Percentiles rank a stretch among this genome's conserved stretches.
Evolutionary conservation across 1,140 invertebrate genomes (phyloP).

Genomic region (Rhyacophila brunnea): DNA sequence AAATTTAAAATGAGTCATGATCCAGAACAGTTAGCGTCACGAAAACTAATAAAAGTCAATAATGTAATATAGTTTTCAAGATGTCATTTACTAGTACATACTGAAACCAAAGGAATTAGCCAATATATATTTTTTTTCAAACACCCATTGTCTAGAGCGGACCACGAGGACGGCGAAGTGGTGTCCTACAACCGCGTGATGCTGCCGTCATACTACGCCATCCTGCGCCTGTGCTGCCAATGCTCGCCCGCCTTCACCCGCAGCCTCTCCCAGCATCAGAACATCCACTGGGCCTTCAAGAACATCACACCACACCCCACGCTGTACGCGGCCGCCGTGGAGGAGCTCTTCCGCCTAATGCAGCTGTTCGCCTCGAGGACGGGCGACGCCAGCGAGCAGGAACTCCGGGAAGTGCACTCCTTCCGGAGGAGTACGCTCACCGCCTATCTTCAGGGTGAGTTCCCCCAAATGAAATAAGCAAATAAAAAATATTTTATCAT

Average conservation of each 20-base stretch:
- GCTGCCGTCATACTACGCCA: constrained; percentile 92
- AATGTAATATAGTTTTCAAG: too few relatives aligned
- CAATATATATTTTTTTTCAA: too few relatives aligned
- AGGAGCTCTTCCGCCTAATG: constrained; percentile 89
- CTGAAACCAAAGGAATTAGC: too few relatives aligned
- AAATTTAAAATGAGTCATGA: too few relatives aligned
- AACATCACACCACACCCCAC: constrained; percentile 93
- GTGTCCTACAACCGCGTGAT: constrained; percentile 90
- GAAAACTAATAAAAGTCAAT: too few relatives aligned
- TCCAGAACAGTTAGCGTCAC: too few relatives aligned
- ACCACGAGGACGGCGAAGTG: constrained; percentile 94
- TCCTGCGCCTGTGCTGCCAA: constrained; percentile 85
- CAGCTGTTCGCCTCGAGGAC: constrained; percentile 75
- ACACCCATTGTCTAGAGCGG: too few relatives aligned
- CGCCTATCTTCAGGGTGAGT: constrained; percentile 71
- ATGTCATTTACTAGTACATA: too few relatives aligned
- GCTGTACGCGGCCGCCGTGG: constrained; percentile 86
- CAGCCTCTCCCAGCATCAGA: constrained; percentile 86
- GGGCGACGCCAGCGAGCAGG: constrained; percentile 74
- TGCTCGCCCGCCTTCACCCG: constrained; percentile 82
- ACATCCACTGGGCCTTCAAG: constrained; percentile 94
- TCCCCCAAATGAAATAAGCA: constrained; percentile 2
- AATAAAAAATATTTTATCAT: constrained; percentile 7
- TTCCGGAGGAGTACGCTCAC: constrained; percentile 81
- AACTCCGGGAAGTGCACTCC: constrained; percentile 75